Evolutionary conservation across 2,113 vertebrate genomes (phyloP).

Genomic region (Todiramphus chloris): DNA sequence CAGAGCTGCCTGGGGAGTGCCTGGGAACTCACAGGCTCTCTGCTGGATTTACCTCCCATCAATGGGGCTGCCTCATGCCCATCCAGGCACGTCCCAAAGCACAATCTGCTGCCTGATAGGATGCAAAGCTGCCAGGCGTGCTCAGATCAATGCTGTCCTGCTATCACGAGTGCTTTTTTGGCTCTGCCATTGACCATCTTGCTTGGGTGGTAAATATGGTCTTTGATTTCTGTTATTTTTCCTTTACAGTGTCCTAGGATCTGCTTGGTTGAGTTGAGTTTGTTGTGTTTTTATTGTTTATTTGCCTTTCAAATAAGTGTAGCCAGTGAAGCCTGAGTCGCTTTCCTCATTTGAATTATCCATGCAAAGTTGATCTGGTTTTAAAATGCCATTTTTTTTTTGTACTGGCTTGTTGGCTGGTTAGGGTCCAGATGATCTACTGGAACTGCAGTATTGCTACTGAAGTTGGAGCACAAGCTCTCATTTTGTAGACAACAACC

Average conservation of each 20-base stretch:
- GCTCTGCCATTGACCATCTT: neutral
- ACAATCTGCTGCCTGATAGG: neutral
- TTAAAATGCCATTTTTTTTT: neutral
- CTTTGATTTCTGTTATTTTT: neutral
- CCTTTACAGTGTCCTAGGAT: neutral
- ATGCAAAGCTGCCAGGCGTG: rapidly evolving
- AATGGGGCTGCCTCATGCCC: neutral
- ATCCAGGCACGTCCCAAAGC: neutral
- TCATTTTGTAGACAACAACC: neutral
- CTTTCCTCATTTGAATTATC: conserved; percentile 6
- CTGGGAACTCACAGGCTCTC: neutral
- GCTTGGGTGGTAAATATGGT: neutral
- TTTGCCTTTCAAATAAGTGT: conserved; percentile 45
- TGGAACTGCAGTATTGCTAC: neutral
- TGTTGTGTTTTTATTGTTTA: neutral
- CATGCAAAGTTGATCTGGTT: neutral
- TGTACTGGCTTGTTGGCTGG: neutral
- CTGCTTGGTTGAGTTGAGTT: neutral
- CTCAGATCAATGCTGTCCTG: neutral
- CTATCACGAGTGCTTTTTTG: neutral
- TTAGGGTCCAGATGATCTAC: neutral
- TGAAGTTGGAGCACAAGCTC: neutral
- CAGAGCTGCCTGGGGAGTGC: neutral
- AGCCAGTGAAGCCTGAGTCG: neutral
- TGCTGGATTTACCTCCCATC: neutral